Percentiles rank a stretch among this genome's conserved stretches.
Conservation (phyloP, 1,140 invertebrate species). For the Drosophila yakuba region DNA sequence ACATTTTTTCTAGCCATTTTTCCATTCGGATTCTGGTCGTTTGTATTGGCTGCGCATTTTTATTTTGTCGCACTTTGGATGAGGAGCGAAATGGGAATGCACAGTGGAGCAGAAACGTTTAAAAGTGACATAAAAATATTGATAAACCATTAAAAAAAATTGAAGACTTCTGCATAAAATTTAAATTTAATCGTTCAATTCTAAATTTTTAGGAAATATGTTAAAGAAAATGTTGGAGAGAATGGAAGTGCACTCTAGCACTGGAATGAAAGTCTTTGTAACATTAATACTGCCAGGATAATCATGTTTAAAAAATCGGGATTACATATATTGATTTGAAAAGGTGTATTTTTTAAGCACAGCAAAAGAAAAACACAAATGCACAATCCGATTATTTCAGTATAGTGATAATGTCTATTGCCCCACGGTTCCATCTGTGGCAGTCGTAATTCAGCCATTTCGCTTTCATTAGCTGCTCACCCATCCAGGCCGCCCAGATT, state of each 20-base stretch:
- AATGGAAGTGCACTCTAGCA: too few relatives aligned
- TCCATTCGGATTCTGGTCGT: constrained; percentile 17
- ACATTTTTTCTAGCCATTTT: constrained; percentile 70
- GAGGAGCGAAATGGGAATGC: constrained; percentile 14
- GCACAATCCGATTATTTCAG: not conserved
- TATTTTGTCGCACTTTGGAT: constrained; percentile 30
- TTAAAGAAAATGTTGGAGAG: too few relatives aligned
- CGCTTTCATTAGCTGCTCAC: constrained; percentile 76
- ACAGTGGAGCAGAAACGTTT: constrained; percentile 7
- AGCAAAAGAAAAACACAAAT: not conserved
- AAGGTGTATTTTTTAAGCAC: not conserved
- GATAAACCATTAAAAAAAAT: too few relatives aligned
- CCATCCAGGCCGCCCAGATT: constrained; percentile 35
- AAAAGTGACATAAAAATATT: too few relatives aligned
- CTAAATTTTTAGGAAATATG: too few relatives aligned
- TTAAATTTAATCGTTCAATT: too few relatives aligned
- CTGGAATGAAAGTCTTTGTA: too few relatives aligned
- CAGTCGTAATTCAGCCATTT: constrained; percentile 77
- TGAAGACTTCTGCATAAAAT: too few relatives aligned
- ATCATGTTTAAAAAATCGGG: too few relatives aligned
- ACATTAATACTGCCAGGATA: too few relatives aligned
- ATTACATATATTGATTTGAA: too few relatives aligned
- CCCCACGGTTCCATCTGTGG: constrained; percentile 28
- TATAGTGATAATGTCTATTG: not conserved
- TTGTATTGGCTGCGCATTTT: constrained; percentile 58